Evolutionary conservation across 2,113 vertebrate genomes (phyloP), one percentile per base, ranked within the genome.

Genomic region (Physeter macrocephalus): DNA sequence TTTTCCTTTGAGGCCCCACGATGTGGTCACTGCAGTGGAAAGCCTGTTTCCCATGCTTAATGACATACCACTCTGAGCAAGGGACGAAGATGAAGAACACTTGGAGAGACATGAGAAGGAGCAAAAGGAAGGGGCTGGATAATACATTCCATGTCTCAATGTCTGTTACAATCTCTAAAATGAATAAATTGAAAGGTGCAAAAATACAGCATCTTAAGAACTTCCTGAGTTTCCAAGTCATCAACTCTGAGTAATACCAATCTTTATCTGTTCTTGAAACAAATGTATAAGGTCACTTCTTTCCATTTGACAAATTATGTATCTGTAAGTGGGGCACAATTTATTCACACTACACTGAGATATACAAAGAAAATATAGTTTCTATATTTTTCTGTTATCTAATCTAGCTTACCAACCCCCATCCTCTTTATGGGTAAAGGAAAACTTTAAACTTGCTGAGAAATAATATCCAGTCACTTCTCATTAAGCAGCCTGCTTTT

Each of bases 1-100:
- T 75, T 96, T 96, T 75, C 94, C 94, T 93, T 96, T 98, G 96
- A 97, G 96, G 95, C 87, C 96, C 80, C 88, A 90, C 88, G 61
- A 96, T 88, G 93, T 75, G 88, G 95, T 95, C 96, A 77, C 84
- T 87, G 88, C 91, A 80, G 84, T 95, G 74, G 93, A 96, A 96
- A 92, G 75, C 84, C 64, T 54, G 81, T 90, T 97, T 96, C 94
- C 88, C 90, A 94, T 75, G 78, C 87, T 91, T 88, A 95, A 95
- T 84, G 88, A 84, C 93, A 90, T 27, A 84, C 72, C 67, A 25
- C 75, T 97, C 90, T 27, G 74, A n/a, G 84, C 77, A 88, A 39
- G 77, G 90, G 88, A 84, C 93, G 52, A 72, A 97, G 71, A 95
- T 90, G 74, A 84, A 83, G 84, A 88, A 67, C 80, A 85, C 74